Evolutionary conservation across 2,797 vertebrate species (phyloP).

Genomic region (Choloepus didactylus): DNA sequence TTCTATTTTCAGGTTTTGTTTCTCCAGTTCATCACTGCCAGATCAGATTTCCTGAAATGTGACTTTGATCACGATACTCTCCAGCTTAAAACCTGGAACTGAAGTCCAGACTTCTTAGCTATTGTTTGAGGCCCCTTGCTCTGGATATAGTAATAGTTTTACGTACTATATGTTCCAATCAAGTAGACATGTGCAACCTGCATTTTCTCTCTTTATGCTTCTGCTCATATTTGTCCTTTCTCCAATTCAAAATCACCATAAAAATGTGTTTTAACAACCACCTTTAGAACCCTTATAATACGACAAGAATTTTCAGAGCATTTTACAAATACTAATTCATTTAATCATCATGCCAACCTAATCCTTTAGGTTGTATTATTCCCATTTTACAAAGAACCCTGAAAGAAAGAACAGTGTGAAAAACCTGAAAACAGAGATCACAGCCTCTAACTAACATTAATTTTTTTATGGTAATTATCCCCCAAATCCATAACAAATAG

Average conservation of each 20-base stretch:
- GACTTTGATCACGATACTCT: background rate
- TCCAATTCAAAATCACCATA: background rate
- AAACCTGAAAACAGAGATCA: background rate
- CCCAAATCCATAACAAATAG: background rate
- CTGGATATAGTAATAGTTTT: background rate
- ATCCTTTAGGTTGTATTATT: too few relatives aligned
- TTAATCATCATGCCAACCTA: background rate
- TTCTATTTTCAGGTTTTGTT: background rate
- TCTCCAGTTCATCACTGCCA: background rate
- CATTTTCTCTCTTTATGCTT: background rate
- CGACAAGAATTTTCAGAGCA: background rate
- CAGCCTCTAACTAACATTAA: background rate
- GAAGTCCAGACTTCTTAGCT: too few relatives aligned
- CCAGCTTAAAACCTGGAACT: background rate
- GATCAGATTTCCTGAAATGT: background rate
- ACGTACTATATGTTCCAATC: accelerated
- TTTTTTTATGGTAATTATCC: background rate
- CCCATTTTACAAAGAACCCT: background rate
- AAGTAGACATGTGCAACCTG: too few relatives aligned
- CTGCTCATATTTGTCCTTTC: background rate
- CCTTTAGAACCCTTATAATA: background rate
- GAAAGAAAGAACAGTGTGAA: background rate
- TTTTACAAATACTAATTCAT: background rate
- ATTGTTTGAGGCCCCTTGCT: background rate
- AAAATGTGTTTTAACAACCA: background rate